Base-by-base conservation (phyloP, 2,797 vertebrate species). In the Cephalopachus bancanus region DNA sequence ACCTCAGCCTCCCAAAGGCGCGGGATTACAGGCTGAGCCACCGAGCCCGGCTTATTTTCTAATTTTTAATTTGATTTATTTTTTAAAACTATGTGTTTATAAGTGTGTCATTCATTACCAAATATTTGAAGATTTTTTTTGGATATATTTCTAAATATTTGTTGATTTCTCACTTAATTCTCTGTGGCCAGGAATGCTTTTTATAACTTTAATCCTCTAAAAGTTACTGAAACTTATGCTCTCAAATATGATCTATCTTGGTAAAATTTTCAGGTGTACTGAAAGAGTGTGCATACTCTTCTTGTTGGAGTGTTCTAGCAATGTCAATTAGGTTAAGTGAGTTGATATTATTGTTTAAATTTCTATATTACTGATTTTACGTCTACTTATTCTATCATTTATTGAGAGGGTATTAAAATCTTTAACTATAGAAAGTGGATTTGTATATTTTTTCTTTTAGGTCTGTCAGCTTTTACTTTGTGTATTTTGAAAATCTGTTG, bases 21-120 rank as follows among this genome's bases (percentile, higher is more conserved):
- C n/a, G n/a, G n/a, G n/a, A n/a, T n/a, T n/a, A n/a, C n/a, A n/a
- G n/a, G n/a, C n/a, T n/a, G n/a, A n/a, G n/a, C n/a, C n/a, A n/a
- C n/a, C n/a, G n/a, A n/a, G n/a, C n/a, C n/a, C n/a, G n/a, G n/a
- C n/a, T n/a, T 53, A 20, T 67, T 85, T 93, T 80, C 1, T 55
- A 85, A 79, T 85, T 44, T 85, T 26, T 93, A 10, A 93, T 84
- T 71, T 93, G 15, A 93, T 84, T 71, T 89, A 0, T 78, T 89
- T 49, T 89, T 93, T 92, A 76, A 64, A 44, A 44, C 5, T 57
- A 16, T 57, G 28, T 64, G 60, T 72, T 89, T 64, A 79, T 55
- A 93, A 71, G 51, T 78, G 12, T 51, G 33, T 28, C 89, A 64
- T 71, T 79, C 75, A 89, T 81, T 53, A 78, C 51, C 53, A 89